phyloP scores from a whole-genome alignment of 2,797 vertebrate genomes.

The Simalia tracyae region DNA sequence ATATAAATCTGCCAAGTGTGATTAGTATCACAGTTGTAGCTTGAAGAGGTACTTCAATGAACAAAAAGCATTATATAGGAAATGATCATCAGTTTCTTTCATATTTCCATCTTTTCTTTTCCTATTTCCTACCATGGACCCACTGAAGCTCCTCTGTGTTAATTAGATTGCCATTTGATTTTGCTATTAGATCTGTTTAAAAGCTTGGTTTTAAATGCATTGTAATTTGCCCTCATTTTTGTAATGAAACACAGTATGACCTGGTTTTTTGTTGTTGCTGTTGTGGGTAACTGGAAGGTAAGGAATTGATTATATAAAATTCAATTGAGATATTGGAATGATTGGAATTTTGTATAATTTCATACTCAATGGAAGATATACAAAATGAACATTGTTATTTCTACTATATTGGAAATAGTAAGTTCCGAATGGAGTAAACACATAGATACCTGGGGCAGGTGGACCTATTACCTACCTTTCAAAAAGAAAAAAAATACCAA shows the following conservation, averaged over 20 bases:
- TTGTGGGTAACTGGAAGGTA: background rate
- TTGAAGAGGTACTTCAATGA: background rate
- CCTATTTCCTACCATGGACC: background rate
- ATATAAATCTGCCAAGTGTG: background rate
- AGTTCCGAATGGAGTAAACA: background rate
- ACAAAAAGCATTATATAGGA: background rate
- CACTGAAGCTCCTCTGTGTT: background rate
- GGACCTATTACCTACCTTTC: background rate
- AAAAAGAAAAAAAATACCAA: background rate
- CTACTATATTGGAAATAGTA: background rate
- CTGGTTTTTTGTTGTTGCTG: background rate
- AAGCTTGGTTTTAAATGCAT: slow-evolving; percentile 12
- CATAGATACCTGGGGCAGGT: background rate
- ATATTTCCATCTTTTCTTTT: background rate
- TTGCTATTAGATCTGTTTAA: background rate
- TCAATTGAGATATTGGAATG: background rate
- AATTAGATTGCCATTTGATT: background rate
- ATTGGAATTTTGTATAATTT: background rate
- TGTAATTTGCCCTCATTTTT: background rate
- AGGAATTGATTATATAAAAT: background rate
- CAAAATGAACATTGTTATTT: background rate
- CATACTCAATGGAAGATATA: background rate
- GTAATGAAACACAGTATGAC: background rate
- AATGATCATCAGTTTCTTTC: background rate
- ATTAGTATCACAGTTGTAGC: background rate